phyloP scores from a whole-genome alignment of 2,113 vertebrate species.

The Scomber colias region DNA sequence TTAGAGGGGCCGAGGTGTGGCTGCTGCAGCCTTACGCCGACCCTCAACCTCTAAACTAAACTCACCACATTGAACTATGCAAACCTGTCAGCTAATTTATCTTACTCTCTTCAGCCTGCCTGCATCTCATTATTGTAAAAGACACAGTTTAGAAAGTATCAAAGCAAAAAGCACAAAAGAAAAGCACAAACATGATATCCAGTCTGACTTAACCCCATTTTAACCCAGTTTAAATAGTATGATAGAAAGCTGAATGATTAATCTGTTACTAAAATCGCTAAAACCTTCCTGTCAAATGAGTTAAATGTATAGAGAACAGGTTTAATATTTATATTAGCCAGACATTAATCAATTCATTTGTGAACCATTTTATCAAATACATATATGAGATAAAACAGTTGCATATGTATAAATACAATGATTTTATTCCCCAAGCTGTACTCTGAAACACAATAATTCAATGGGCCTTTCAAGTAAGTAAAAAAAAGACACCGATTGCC shows the following conservation, averaged over 20 bases:
- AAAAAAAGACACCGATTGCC: constrained; percentile 12
- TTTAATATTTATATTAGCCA: too few relatives aligned
- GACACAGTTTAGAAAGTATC: constrained; percentile 9
- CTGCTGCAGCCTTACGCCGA: constrained; percentile 56
- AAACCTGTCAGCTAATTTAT: constrained; percentile 73
- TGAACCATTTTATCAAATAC: neutral
- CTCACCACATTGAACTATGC: constrained; percentile 70
- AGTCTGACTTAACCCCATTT: too few relatives aligned
- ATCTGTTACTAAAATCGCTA: neutral
- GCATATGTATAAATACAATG: neutral
- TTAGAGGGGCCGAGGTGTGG: constrained; percentile 68
- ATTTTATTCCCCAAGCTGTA: constrained; percentile 4
- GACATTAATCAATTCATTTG: too few relatives aligned
- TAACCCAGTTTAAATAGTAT: too few relatives aligned
- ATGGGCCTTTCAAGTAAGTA: constrained; percentile 9
- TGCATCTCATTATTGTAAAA: constrained; percentile 2
- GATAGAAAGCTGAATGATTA: too few relatives aligned
- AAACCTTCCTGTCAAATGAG: neutral
- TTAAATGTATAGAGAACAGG: too few relatives aligned
- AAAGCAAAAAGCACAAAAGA: neutral
- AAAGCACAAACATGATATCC: neutral
- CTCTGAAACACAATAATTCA: constrained; percentile 19
- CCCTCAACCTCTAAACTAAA: constrained; percentile 74
- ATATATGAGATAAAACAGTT: neutral
- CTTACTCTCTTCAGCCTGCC: constrained; percentile 30